Percentiles rank a stretch among this genome's conserved stretches.
These are phyloP conservation scores for Ctenopoma multispine DNA, from an alignment of 2,797 vertebrate genomes.

Conservation along the genomic window DNA sequence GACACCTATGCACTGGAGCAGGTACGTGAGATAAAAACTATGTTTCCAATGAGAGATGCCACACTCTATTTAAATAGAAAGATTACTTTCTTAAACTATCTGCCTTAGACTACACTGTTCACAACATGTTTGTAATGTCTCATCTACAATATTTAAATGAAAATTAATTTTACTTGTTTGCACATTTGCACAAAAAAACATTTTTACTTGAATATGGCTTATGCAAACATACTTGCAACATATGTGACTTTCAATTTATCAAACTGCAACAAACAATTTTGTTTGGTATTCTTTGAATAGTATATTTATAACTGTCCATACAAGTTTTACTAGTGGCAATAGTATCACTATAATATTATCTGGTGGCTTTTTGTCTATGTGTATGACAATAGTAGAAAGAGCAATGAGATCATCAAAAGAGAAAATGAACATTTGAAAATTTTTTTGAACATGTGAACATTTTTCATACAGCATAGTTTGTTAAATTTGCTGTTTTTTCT, in stretches of 20 bases:
- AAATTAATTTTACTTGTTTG: background rate
- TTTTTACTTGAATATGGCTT: background rate
- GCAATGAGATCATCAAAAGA: too few relatives aligned
- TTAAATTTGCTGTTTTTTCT: constrained; percentile 33
- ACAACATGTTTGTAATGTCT: background rate
- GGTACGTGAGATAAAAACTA: constrained; percentile 60
- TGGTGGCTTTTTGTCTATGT: background rate
- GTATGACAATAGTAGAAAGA: background rate
- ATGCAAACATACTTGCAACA: background rate
- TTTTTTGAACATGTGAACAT: too few relatives aligned
- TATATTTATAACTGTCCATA: background rate
- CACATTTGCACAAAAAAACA: background rate
- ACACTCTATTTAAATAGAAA: background rate
- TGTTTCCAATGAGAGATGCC: background rate
- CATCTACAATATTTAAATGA: background rate
- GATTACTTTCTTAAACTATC: background rate
- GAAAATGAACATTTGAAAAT: too few relatives aligned
- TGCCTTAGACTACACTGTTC: background rate
- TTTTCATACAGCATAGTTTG: constrained; percentile 11
- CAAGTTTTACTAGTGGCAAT: too few relatives aligned
- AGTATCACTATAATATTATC: too few relatives aligned
- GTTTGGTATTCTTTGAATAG: too few relatives aligned
- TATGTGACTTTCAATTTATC: too few relatives aligned
- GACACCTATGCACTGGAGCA: constrained; percentile 96
- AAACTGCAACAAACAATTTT: too few relatives aligned